phyloP scores from a whole-genome alignment of 1,140 invertebrate species.

The Pemphigus obesinymphae region DNA sequence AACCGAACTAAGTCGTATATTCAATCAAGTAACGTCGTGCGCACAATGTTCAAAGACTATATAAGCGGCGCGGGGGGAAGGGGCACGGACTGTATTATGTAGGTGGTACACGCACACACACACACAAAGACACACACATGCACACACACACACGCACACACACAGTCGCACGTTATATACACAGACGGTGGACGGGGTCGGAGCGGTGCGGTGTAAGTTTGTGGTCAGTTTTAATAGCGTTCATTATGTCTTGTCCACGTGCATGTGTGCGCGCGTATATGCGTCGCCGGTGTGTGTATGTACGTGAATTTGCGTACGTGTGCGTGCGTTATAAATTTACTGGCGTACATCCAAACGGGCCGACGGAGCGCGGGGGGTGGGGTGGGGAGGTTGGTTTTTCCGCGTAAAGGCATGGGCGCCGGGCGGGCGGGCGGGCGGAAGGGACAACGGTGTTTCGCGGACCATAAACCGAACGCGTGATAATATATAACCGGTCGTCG shows the following conservation, averaged over 20 bases:
- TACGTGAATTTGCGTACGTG: not conserved
- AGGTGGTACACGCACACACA: not conserved
- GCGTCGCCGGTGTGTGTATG: not conserved
- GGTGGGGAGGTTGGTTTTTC: not conserved
- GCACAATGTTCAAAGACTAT: constrained; percentile 33
- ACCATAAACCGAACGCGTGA: constrained; percentile 1
- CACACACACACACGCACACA: too few species aligned
- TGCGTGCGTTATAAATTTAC: constrained; percentile 37
- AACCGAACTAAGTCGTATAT: constrained; percentile 28
- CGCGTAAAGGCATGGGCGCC: not conserved
- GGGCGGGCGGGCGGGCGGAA: not conserved
- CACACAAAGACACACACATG: too few species aligned
- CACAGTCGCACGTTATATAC: too few species aligned
- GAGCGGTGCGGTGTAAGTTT: constrained; percentile 12
- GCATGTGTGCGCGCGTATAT: not conserved
- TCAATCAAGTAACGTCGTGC: constrained; percentile 40
- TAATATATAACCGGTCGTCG: not conserved
- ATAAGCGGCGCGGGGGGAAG: not conserved
- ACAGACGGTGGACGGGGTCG: not conserved
- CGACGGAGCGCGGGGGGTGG: not conserved
- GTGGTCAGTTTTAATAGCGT: constrained; percentile 41
- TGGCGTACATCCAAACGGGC: constrained; percentile 21
- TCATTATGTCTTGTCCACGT: constrained; percentile 40
- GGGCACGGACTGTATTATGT: not conserved
- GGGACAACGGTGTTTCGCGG: not conserved